These are phyloP conservation scores for Lampris megalopsis DNA, from an alignment of 2,113 vertebrate genomes.

Conservation along the genomic window DNA sequence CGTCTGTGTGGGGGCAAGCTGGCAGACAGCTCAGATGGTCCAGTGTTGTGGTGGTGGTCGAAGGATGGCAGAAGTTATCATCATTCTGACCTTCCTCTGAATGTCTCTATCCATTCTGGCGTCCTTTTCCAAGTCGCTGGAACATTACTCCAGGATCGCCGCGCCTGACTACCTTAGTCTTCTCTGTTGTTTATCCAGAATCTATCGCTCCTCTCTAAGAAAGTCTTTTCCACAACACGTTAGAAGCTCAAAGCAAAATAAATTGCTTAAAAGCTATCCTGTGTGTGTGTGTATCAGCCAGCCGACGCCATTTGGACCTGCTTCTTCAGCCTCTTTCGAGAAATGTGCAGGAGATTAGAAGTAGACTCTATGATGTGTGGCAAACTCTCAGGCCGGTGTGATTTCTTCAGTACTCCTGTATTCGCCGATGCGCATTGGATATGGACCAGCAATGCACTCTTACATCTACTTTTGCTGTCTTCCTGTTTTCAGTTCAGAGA, in stretches of 20 bases:
- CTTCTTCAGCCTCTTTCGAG: background rate
- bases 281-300: background rate
- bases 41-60: slow-evolving; percentile 58
- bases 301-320: background rate
- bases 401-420: background rate
- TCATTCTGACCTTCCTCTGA: background rate
- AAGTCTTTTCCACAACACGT: background rate
- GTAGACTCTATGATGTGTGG: background rate
- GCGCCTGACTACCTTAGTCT: too few species aligned
- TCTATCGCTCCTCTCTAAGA: background rate
- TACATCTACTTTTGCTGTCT: background rate
- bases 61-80: slow-evolving; percentile 20
- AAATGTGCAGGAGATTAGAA: slow-evolving; percentile 5
- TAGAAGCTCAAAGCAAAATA: too few species aligned
- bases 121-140: background rate
- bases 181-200: too few species aligned
- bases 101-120: slow-evolving; percentile 15
- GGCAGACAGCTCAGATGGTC: slow-evolving; percentile 39
- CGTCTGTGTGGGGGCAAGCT: slow-evolving; percentile 61
- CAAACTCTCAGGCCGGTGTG: background rate
- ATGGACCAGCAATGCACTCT: background rate
- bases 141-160: too few species aligned
- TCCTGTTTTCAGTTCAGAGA: background rate
- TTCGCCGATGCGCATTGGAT: slow-evolving; percentile 8
- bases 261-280: background rate